Evolutionary conservation across 2,113 vertebrate species (phyloP), one percentile per base, ranked within the genome.

Genomic region (Penelope pileata): DNA sequence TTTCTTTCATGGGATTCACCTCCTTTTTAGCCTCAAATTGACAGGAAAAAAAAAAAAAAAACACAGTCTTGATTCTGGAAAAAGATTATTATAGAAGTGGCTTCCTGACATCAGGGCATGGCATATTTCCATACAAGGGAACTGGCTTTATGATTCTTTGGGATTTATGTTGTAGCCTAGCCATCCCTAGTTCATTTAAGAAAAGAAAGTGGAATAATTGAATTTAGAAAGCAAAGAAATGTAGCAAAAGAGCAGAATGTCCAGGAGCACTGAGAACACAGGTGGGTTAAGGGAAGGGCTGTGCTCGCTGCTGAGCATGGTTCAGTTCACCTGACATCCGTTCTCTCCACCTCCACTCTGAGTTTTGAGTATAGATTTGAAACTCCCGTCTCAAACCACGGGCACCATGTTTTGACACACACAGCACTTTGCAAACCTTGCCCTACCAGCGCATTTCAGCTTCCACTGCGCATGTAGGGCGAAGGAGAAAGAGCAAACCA

Each of bases 391-490:
- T 12, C 32, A 34, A 59, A 73, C 30, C 40, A 11, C 51, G 40
- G 26, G 24, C 9, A 3, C 1, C 3, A 6, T 34, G 5, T 53
- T 85, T 63, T 50, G 48, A n/a, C 9, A 21, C 10, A 15, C 12
- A 27, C 30, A 17, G 12, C 9, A 32, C 36, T 77, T 15, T 76
- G 73, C 69, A 67, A 68, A 30, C 40, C 17, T 36, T 36, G 29
- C 24, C 32, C 43, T 66, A 21, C 19, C 38, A 16, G 14, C 32
- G 50, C 16, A 1, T 12, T 64, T 64, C 30, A 3, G 12, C 19
- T 72, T 15, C 48, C 73, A 2, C 40, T 53, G 8, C 11, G 50
- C 12, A 21, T 11, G 3, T 0, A 9, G 38, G 22, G 18, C 23
- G 43, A 32, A 27, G 38, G 60, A 8, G 40, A 26, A 64, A 38